Evolutionary conservation across 2,888 invertebrate genomes (phyloP).

Genomic region (Hedya salicella): DNA sequence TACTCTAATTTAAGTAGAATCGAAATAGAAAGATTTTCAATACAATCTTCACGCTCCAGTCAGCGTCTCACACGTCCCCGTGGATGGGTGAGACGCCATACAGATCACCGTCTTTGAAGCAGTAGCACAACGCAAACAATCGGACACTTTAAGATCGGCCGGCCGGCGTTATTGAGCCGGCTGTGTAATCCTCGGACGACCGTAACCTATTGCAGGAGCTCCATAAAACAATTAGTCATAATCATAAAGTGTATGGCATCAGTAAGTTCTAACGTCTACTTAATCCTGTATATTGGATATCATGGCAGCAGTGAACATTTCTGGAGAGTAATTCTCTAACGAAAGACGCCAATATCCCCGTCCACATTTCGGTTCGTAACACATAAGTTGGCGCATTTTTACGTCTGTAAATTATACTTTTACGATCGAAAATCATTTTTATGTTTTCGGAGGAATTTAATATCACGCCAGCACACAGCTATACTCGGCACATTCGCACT

Average conservation of each 20-base stretch:
- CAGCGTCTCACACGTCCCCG: too few species aligned
- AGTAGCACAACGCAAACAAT: too few species aligned
- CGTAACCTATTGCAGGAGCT: too few species aligned
- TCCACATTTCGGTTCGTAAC: slow-evolving; percentile 65
- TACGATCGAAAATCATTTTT: slow-evolving; percentile 86
- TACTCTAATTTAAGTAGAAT: too few species aligned
- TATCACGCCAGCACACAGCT: slow-evolving; percentile 75
- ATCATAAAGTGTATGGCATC: neutral
- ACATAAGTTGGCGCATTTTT: slow-evolving; percentile 83
- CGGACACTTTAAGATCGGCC: too few species aligned
- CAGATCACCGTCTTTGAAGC: too few species aligned
- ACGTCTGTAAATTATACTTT: slow-evolving; percentile 86
- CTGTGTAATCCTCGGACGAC: too few species aligned
- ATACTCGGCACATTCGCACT: slow-evolving; percentile 81
- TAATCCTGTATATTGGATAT: neutral
- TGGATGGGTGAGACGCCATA: too few species aligned
- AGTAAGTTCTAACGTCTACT: neutral
- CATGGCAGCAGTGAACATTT: slow-evolving; percentile 12
- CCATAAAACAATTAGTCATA: too few species aligned
- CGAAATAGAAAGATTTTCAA: too few species aligned
- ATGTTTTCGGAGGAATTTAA: slow-evolving; percentile 85
- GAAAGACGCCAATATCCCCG: slow-evolving; percentile 44
- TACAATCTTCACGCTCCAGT: too few species aligned
- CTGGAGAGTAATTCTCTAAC: slow-evolving; percentile 21
- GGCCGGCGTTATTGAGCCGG: too few species aligned